Evolutionary conservation across 1,140 invertebrate genomes (phyloP).

Genomic region (Procambarus clarkii): DNA sequence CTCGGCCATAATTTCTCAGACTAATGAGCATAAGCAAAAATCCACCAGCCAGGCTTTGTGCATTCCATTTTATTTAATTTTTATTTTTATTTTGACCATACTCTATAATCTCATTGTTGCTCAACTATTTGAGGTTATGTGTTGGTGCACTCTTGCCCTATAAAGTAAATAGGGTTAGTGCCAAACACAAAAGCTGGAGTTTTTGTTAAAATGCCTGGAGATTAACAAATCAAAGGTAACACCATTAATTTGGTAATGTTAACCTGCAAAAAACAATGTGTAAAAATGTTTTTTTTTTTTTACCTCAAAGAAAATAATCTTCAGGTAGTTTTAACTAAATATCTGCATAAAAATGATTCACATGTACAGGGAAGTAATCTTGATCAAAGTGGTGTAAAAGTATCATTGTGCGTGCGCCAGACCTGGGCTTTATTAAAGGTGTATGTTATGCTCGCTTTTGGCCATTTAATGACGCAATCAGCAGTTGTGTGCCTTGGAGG

Average conservation of each 20-base stretch:
- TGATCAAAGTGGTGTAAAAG: not conserved
- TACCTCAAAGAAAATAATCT: not conserved
- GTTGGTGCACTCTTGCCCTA: slow-evolving; percentile 24
- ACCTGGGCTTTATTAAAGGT: slow-evolving; percentile 17
- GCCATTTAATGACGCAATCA: slow-evolving; percentile 40
- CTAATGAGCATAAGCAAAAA: slow-evolving; percentile 10
- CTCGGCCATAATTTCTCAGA: slow-evolving; percentile 16
- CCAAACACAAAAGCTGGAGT: slow-evolving; percentile 1
- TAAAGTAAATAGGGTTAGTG: slow-evolving; percentile 13
- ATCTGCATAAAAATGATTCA: not conserved
- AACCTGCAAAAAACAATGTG: not conserved
- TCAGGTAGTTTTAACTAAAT: not conserved
- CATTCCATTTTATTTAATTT: not conserved
- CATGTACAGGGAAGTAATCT: not conserved
- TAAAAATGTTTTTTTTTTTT: not conserved
- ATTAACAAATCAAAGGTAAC: not conserved
- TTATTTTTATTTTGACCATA: not conserved
- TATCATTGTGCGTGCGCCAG: slow-evolving; percentile 16
- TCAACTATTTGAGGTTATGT: slow-evolving; percentile 25
- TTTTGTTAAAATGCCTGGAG: not conserved
- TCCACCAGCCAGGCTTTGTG: not conserved
- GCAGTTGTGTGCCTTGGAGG: slow-evolving; percentile 46
- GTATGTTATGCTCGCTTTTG: slow-evolving; percentile 31
- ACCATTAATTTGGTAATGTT: not conserved
- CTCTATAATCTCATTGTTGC: slow-evolving; percentile 15